Conservation (phyloP, 2,888 invertebrate genomes). For the Pristionchus japonicus region DNA sequence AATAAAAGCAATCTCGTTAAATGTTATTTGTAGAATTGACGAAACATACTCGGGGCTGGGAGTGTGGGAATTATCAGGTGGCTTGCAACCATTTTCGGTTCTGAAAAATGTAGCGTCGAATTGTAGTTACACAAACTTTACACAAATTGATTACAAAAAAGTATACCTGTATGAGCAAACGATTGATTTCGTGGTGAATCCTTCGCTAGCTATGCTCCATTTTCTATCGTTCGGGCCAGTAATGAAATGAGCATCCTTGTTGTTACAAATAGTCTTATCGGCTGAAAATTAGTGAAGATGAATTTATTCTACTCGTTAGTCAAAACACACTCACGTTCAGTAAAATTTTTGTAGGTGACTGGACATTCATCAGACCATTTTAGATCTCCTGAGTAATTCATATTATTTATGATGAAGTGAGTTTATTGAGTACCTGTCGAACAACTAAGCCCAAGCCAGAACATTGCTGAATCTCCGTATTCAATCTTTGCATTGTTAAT, state of each 20-base stretch:
- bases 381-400: background rate
- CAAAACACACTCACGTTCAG: background rate
- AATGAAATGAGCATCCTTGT: background rate
- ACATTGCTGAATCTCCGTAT: background rate
- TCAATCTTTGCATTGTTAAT: background rate
- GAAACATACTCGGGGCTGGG: background rate
- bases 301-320: background rate
- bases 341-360: background rate
- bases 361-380: background rate
- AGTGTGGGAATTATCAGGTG: background rate
- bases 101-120: background rate
- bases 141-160: background rate
- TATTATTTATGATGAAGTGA: background rate
- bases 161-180: background rate
- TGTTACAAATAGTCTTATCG: background rate
- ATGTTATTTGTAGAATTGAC: too few species aligned
- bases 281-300: background rate
- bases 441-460: background rate
- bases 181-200: background rate
- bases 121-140: background rate
- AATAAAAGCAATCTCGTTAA: too few species aligned
- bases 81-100: background rate
- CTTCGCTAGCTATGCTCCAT: background rate
- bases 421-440: background rate
- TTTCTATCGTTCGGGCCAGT: background rate